Evolutionary conservation across 2,888 invertebrate genomes (phyloP).

Genomic region (Sinodicranocentrus sp.): DNA sequence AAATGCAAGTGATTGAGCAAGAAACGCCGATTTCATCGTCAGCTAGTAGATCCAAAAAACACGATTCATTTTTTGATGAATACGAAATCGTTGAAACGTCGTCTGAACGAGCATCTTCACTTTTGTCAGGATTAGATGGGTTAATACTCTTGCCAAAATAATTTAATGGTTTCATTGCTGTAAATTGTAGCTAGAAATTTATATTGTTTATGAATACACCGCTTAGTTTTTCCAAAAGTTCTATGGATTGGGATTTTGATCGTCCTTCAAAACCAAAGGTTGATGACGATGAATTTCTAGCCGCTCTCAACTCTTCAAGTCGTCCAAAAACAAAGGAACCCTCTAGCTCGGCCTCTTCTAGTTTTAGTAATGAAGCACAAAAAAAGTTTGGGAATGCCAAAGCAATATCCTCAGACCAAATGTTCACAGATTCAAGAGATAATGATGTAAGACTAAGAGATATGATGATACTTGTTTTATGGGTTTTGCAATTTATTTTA

Average conservation of each 20-base stretch:
- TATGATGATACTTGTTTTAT: too few relatives aligned
- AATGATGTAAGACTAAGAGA: slow-evolving; percentile 81
- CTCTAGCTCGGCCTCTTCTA: slow-evolving; percentile 61
- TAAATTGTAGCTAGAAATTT: background rate
- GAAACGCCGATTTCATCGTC: slow-evolving; percentile 82
- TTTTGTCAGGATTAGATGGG: slow-evolving; percentile 59
- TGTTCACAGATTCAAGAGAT: slow-evolving; percentile 87
- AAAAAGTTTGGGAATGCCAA: slow-evolving; percentile 98
- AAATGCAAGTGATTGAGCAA: slow-evolving; percentile 95
- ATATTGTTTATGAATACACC: background rate
- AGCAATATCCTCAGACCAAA: slow-evolving; percentile 98
- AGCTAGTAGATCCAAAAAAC: slow-evolving; percentile 72
- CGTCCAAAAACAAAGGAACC: slow-evolving; percentile 71
- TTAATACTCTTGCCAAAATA: slow-evolving; percentile 17
- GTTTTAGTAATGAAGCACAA: slow-evolving; percentile 87
- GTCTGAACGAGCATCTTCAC: slow-evolving; percentile 44
- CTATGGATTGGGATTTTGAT: slow-evolving; percentile 70
- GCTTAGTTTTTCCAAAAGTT: slow-evolving; percentile 37
- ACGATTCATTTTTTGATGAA: slow-evolving; percentile 81
- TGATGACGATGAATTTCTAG: slow-evolving; percentile 56
- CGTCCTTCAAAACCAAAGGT: slow-evolving; percentile 55
- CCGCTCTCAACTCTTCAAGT: slow-evolving; percentile 46
- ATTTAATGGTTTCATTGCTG: background rate
- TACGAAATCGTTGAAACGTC: slow-evolving; percentile 76
- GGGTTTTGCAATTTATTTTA: too few relatives aligned